Percentiles rank a stretch among this genome's conserved stretches.
Evolutionary conservation across 1,140 invertebrate species (phyloP).

Genomic region (Sweltsa coloradensis): DNA sequence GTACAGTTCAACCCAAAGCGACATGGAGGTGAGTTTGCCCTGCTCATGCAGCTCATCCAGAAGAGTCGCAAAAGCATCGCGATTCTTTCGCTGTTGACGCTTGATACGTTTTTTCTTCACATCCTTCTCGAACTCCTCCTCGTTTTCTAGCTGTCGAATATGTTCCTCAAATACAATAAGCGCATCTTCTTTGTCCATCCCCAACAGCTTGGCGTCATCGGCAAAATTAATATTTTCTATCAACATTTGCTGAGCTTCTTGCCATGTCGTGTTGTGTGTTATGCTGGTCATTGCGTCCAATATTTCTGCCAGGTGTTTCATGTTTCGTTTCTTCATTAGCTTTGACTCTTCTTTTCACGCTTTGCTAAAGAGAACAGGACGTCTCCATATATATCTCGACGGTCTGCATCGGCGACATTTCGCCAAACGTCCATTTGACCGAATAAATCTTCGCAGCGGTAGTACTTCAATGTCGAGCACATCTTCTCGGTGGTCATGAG

Average conservation of each 20-base stretch:
- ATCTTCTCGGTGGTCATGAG: constrained; percentile 81
- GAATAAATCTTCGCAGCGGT: constrained; percentile 79
- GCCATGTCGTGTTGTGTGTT: constrained; percentile 90
- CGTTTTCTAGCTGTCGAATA: constrained; percentile 83
- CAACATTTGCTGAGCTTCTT: constrained; percentile 90
- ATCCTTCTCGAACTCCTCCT: constrained; percentile 84
- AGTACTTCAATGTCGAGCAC: constrained; percentile 83
- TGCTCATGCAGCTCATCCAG: constrained; percentile 91
- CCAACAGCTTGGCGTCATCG: constrained; percentile 84
- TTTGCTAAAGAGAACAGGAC: constrained; percentile 88
- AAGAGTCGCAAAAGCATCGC: constrained; percentile 81
- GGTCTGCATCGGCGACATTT: constrained; percentile 79
- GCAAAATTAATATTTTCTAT: constrained; percentile 88
- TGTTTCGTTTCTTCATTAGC: constrained; percentile 85
- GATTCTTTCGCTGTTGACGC: constrained; percentile 83
- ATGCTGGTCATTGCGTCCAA: constrained; percentile 91
- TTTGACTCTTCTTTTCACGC: constrained; percentile 94
- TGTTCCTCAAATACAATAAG: constrained; percentile 94
- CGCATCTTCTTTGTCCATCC: constrained; percentile 95
- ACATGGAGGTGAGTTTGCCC: constrained; percentile 96
- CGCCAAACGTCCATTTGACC: constrained; percentile 76
- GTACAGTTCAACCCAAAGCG: constrained; percentile 98
- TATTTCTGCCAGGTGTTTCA: constrained; percentile 84
- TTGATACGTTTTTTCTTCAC: constrained; percentile 74
- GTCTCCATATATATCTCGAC: constrained; percentile 94